These are phyloP conservation scores for Xanthorhoe designata DNA, from an alignment of 2,888 invertebrate species.

Conservation along the genomic window DNA sequence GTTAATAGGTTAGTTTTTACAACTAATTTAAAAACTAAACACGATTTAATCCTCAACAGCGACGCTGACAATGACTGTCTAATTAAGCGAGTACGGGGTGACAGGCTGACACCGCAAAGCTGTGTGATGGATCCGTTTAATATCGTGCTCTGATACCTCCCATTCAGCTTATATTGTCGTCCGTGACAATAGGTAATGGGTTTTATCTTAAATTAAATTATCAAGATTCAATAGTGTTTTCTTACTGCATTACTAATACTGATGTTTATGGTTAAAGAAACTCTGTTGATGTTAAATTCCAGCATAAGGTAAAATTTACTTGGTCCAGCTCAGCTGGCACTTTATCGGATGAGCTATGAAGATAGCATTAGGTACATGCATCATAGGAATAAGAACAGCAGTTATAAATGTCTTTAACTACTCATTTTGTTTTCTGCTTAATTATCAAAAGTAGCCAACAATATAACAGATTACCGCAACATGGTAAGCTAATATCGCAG, in stretches of 20 bases:
- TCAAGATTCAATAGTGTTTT: background rate
- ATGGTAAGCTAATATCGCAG: conserved; percentile 64
- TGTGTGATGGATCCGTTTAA: conserved; percentile 83
- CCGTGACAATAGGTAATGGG: conserved; percentile 51
- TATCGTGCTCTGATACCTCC: conserved; percentile 65
- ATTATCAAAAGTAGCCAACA: conserved; percentile 4
- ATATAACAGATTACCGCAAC: conserved; percentile 50
- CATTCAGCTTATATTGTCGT: conserved; percentile 54
- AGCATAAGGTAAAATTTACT: too few relatives aligned
- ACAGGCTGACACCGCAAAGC: conserved; percentile 82
- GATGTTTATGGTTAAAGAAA: background rate
- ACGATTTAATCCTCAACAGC: conserved; percentile 55
- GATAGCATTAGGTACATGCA: too few relatives aligned
- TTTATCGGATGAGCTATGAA: too few relatives aligned
- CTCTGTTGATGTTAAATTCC: too few relatives aligned
- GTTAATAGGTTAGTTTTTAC: conserved; percentile 26
- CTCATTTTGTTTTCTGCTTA: background rate
- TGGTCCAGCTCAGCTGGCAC: too few relatives aligned
- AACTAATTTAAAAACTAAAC: conserved; percentile 67
- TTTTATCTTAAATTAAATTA: conserved; percentile 34
- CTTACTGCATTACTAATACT: background rate
- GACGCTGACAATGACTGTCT: conserved; percentile 75
- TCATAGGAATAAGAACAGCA: too few relatives aligned
- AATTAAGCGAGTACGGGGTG: conserved; percentile 81
- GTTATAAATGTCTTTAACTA: background rate